Base-by-base conservation (phyloP, 92 coral and sea anemone species). In the Epizoanthus scotinus region DNA sequence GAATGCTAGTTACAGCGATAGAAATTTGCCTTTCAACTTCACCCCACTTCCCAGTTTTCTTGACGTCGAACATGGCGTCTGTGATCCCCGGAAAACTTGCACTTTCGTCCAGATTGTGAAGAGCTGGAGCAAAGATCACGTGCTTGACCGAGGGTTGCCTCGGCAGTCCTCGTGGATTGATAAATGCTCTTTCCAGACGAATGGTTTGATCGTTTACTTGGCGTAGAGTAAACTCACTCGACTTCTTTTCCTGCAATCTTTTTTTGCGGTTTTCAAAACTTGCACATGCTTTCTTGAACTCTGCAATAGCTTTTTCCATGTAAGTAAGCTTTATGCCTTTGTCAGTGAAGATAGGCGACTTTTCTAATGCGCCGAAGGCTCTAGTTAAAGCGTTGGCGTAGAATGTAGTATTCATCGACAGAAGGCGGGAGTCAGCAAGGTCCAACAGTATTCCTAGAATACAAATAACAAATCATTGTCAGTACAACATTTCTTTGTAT, bases 181-280 rank as follows among this genome's bases (percentile, higher is more conserved):
- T 75, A 38, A 75, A 75, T 21, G 81, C 81, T 75, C 81, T 75
- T 75, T 75, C 81, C 2, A 75, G 34, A 38, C 54, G 81, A 75
- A 40, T 75, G 5, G 81, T 75, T 38, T 75, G 81, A 34, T 75
- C 81, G 81, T 75, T 75, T 27, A 75, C 6, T 59, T 59, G 67
- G 12, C 81, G 81, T 19, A 75, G n/a, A 58, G 20, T 15, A 20
- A 75, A 34, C 5, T 75, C 81, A 36, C 14, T 60, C 28, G 50
- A 54, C 5, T 22, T 52, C 28, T 57, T 59, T 57, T 75, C 55
- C 13, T 4, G 44, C 2, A 75, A 38, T 19, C 15, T 25, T 38
- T 3, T 60, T 75, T 21, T 75, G 40, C 81, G 53, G 24, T 25
- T 75, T 5, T 75, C 81, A 40, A 75, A 75, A 66, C 40, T 4